Evolutionary conservation across 2,797 vertebrate genomes (phyloP), one percentile per base, ranked within the genome.

Genomic region (Enteromius viviparus): DNA sequence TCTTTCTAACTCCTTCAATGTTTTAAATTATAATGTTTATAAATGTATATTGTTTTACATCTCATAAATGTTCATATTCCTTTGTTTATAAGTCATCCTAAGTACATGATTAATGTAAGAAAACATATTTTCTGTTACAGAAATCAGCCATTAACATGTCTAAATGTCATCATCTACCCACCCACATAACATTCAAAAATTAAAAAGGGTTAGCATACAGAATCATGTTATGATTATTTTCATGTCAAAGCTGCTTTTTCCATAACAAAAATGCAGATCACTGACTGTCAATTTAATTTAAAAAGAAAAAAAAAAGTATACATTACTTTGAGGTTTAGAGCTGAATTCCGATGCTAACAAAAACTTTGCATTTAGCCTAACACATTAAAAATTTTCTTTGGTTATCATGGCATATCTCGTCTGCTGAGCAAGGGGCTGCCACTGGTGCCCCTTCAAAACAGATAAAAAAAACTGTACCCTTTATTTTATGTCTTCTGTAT

Each of bases 211-310:
- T 45, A 45, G 42, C 15, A 17, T 47, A 47, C 23, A 1, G 11
- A 70, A 70, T 47, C 6, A 69, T 15, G n/a, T 47, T 26, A 49
- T 71, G 10, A 71, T 71, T 71, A 26, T 71, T 71, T 29, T 29
- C 42, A 71, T 29, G 42, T 11, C 65, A 66, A 66, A 37, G 34
- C 23, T 49, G 68, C 23, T 71, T 71, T 71, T 14, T 45, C 2
- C n/a, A 14, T 23, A 47, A 29, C 6, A 17, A 29, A 71, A 49
- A 71, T 49, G 7, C 15, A 71, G 8, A 47, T 70, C 42, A 70
- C 40, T 47, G 42, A 23, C 23, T 49, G 14, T 29, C 15, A 71
- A 29, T 15, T 19, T 29, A 49, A 47, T 34, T 32, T 4, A 34
- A 34, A 34, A 34, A 6, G 5, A 34, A 6, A 34, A 6, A 49